These are phyloP conservation scores for Ericerus pela DNA, from an alignment of 1,140 invertebrate genomes.

Conservation along the genomic window DNA sequence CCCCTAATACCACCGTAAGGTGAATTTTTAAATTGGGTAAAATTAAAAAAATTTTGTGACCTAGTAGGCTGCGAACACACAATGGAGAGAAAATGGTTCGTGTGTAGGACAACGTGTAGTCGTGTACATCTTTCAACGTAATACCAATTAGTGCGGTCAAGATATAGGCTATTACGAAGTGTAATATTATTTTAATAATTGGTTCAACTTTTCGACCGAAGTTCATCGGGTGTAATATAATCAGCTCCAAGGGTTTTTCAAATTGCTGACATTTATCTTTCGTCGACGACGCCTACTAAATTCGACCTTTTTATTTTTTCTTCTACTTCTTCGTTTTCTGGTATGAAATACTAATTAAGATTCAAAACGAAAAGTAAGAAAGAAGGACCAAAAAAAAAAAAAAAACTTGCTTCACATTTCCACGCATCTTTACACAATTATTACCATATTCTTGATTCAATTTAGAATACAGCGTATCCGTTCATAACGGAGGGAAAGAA, in stretches of 20 bases:
- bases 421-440: neutral
- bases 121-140: too few relatives aligned
- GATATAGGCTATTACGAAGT: slow-evolving; percentile 3
- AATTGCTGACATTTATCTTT: slow-evolving; percentile 11
- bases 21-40: too few relatives aligned
- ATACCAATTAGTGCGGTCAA: too few relatives aligned
- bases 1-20: too few relatives aligned
- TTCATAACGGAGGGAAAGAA: too few relatives aligned
- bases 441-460: neutral
- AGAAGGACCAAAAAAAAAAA: too few relatives aligned
- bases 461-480: too few relatives aligned
- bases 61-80: too few relatives aligned
- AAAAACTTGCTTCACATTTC: neutral
- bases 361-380: too few relatives aligned
- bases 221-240: neutral
- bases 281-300: neutral
- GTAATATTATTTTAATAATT: slow-evolving; percentile 12
- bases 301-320: neutral
- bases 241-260: neutral
- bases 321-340: slow-evolving; percentile 5
- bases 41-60: too few relatives aligned
- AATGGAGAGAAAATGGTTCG: too few relatives aligned
- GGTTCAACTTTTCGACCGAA: neutral
- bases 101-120: too few relatives aligned
- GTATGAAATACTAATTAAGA: slow-evolving; percentile 2